Conservation (phyloP, 2,113 vertebrate species). For the Tautogolabrus adspersus region DNA sequence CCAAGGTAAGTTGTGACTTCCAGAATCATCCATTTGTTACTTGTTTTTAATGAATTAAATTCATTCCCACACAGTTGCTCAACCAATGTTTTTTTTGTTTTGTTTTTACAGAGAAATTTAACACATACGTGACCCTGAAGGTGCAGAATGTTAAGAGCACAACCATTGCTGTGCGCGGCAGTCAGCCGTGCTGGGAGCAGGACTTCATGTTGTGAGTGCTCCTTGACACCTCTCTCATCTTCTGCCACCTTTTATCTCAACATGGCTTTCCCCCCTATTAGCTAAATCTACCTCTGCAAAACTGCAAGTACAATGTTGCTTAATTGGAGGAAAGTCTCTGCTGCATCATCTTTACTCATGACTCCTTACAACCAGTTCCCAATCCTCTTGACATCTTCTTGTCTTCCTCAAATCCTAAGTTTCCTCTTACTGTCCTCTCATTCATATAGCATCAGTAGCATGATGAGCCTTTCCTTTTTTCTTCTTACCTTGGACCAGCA, state of each 20-base stretch:
- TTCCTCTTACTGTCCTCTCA: neutral
- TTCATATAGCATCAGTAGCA: neutral
- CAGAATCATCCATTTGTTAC: neutral
- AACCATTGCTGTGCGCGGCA: constrained; percentile 94
- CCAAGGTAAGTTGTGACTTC: constrained; percentile 87
- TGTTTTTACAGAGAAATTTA: constrained; percentile 91
- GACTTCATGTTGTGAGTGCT: constrained; percentile 99
- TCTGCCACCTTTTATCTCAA: neutral
- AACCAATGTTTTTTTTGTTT: constrained; percentile 5
- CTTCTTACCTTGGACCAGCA: neutral
- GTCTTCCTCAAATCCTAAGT: neutral
- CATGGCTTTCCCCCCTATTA: neutral
- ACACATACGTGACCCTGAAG: constrained; percentile 98
- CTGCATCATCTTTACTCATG: neutral
- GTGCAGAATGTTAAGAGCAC: constrained; percentile 99
- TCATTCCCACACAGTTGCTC: neutral
- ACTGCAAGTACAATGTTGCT: neutral
- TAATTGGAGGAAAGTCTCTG: neutral
- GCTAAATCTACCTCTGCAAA: neutral
- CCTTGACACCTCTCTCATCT: constrained; percentile 5
- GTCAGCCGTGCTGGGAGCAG: constrained; percentile 98
- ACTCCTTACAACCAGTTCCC: neutral
- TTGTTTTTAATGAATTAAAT: neutral
- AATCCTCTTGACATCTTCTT: neutral
- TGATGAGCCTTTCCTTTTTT: neutral